Base-by-base conservation (phyloP, 2,888 invertebrate genomes). In the Allophyes oxyacanthae region DNA sequence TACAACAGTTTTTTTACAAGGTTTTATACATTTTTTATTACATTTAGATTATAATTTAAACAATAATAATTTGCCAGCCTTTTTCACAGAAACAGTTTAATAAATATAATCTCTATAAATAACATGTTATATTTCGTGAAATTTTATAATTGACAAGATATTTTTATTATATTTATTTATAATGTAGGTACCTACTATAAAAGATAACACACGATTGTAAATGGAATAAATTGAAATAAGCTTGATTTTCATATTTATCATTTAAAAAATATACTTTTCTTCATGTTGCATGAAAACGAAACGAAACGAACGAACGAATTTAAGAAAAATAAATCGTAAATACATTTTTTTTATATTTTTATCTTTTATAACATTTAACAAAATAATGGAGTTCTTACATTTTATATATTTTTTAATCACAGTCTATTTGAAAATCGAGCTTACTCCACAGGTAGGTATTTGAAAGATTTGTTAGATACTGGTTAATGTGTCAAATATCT, bases 71-170 rank as follows among this genome's bases (percentile, higher is more conserved):
- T 54, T 62, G 50, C 86, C 86, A 87, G 87, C 86, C 86, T 85
- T 84, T 46, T 74, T 46, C 49, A 74, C 53, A 74, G 59, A 77
- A 71, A 74, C 64, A 72, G 41, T 53, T 40, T 48, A 28, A 64
- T 45, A 20, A 32, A 59, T 54, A 42, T 43, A 42, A 11, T 33
- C 38, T 44, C 14, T 60, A 43, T 44, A 41, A 51, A 36, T 52
- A 56, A 68, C 53, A 51, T 61, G n/a, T 66, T 46, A 66, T 64
- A 62, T 55, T 57, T 53, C 42, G 32, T 43, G 71, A 68, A 59
- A 77, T 62, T 66, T 58, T 66, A 68, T 82, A 82, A 82, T 82
- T 82, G 82, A 82, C 82, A 75, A 79, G 70, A 82, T 70, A 68
- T 64, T 63, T 72, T 62, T 48, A 55, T 58, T 62, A 52, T 55